Percentiles rank a stretch among this genome's conserved stretches.
These are phyloP conservation scores for Tringa solitaria DNA, from an alignment of 2,113 vertebrate species.

Conservation along the genomic window DNA sequence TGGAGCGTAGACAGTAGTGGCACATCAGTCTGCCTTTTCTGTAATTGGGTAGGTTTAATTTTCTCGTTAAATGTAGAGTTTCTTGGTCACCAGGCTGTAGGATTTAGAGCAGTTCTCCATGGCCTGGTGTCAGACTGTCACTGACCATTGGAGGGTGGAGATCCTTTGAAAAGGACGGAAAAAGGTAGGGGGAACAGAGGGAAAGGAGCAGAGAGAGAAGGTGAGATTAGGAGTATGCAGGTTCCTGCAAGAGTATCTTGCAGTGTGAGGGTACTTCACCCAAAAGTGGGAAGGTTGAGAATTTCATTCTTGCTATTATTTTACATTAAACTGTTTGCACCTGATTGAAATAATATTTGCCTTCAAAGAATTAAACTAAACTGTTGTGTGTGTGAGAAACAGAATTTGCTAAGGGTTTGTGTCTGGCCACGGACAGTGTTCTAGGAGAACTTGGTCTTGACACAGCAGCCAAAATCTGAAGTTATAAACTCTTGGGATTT, in stretches of 20 bases:
- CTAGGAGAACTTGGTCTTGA: no score
- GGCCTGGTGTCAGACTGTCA: neutral
- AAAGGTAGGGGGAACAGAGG: neutral
- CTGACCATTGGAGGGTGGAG: neutral
- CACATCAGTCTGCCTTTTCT: neutral
- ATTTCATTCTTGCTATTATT: neutral
- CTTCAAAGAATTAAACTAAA: neutral
- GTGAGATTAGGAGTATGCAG: neutral
- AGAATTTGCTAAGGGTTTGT: neutral
- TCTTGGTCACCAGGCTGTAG: neutral
- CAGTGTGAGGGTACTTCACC: neutral
- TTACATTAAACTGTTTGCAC: neutral
- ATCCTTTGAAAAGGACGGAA: neutral
- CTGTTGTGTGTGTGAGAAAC: neutral
- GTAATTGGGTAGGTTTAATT: neutral
- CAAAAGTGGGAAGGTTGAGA: neutral
- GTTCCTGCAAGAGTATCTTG: neutral
- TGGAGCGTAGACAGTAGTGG: neutral
- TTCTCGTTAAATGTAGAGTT: neutral
- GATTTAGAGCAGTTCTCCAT: neutral
- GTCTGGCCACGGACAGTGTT: neutral
- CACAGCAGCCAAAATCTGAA: no score
- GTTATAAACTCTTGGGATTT: no score
- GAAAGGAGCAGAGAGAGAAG: neutral
- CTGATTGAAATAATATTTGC: neutral